phyloP scores from a whole-genome alignment of 2,113 vertebrate genomes.

The Scopus umbretta region DNA sequence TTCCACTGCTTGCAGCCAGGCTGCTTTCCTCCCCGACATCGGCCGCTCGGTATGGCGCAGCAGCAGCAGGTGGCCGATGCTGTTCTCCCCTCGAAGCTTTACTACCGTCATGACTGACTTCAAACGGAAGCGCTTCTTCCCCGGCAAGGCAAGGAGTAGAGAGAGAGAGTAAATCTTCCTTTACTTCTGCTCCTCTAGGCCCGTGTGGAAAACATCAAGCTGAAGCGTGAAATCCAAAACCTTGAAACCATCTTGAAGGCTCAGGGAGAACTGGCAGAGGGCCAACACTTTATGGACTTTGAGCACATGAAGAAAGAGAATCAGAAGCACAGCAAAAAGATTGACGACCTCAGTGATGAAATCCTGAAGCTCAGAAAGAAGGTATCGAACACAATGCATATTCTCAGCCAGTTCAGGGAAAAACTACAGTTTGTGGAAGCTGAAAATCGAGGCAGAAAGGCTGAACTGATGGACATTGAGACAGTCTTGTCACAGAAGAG shows the following conservation, averaged over 20 bases:
- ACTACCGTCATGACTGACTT: rapidly evolving
- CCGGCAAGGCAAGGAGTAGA: background rate
- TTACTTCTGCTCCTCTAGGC: background rate
- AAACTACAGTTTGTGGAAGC: constrained; percentile 77
- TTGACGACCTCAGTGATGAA: constrained; percentile 69
- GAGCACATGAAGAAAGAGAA: constrained; percentile 78
- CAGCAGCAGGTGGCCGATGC: rapidly evolving
- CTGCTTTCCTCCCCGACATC: too few species aligned
- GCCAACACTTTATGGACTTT: constrained; percentile 67
- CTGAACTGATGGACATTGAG: constrained; percentile 63
- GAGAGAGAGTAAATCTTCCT: background rate
- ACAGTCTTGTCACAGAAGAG: constrained; percentile 44
- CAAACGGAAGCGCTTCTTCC: too few species aligned
- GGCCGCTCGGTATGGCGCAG: too few species aligned
- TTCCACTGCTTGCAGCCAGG: too few species aligned
- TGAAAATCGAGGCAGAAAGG: constrained; percentile 59
- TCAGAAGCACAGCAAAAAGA: constrained; percentile 68
- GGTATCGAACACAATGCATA: constrained; percentile 61
- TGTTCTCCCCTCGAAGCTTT: background rate
- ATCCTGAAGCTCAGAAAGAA: constrained; percentile 70
- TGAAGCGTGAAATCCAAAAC: constrained; percentile 64
- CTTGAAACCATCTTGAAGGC: constrained; percentile 63
- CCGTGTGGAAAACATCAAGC: constrained; percentile 74
- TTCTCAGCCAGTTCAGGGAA: constrained; percentile 79
- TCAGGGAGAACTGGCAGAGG: constrained; percentile 34